A percentile compares a stretch with the other conserved stretches of the same genome.
These are phyloP conservation scores for Drosophila emarginata DNA, from an alignment of 2,888 invertebrate genomes.

Conservation along the genomic window DNA sequence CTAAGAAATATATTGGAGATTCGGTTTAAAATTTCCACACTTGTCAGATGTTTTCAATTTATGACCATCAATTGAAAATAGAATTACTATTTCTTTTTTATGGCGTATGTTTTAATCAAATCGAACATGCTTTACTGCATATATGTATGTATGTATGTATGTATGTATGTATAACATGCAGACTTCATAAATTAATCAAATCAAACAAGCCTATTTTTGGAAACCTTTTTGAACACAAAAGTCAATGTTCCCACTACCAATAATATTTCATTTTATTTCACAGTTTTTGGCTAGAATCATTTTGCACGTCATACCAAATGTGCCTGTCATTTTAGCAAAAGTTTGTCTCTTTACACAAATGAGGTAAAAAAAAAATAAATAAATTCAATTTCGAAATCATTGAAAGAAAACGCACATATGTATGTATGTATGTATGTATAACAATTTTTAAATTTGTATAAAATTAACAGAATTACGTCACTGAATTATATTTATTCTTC, in stretches of 20 bases:
- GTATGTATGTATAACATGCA: background rate
- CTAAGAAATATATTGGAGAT: constrained; percentile 15
- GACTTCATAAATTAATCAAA: constrained; percentile 1
- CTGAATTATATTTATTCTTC: constrained; percentile 14
- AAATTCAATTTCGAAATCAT: constrained; percentile 17
- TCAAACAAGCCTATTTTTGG: constrained; percentile 3
- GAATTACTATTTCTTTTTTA: background rate
- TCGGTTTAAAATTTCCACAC: constrained; percentile 31
- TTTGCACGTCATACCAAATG: constrained; percentile 51
- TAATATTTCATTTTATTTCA: background rate
- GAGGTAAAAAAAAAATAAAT: background rate
- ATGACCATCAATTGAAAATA: constrained; percentile 30
- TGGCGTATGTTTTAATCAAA: background rate
- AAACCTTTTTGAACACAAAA: background rate
- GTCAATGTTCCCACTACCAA: background rate
- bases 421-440: no score
- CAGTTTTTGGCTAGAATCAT: constrained; percentile 18
- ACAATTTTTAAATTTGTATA: background rate
- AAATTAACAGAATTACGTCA: constrained; percentile 31
- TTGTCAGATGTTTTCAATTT: constrained; percentile 26
- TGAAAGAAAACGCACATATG: background rate
- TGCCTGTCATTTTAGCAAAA: constrained; percentile 43
- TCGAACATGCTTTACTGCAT: background rate
- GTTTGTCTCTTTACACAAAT: constrained; percentile 18
- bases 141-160: no score